phyloP scores from a whole-genome alignment of 2,113 vertebrate species.

The Mugil cephalus region DNA sequence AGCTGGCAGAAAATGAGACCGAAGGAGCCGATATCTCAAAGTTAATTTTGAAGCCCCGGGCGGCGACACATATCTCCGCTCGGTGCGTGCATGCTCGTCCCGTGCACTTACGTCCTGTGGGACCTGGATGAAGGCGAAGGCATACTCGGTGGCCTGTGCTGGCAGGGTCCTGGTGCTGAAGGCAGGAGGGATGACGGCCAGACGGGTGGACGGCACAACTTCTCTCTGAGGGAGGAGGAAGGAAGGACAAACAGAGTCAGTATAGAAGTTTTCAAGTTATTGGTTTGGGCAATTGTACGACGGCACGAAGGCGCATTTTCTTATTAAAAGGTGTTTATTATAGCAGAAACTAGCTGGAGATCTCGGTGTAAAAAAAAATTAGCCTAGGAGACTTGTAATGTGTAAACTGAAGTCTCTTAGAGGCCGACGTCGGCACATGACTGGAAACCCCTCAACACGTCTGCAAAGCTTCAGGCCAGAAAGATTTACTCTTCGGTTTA shows the following conservation, averaged over 20 bases:
- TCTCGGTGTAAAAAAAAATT: no score
- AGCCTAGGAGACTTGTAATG: no score
- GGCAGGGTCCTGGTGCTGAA: constrained; percentile 90
- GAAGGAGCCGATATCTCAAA: constrained; percentile 36
- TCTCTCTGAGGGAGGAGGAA: constrained; percentile 86
- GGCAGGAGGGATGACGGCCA: constrained; percentile 89
- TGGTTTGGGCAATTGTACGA: neutral
- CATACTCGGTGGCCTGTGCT: constrained; percentile 92
- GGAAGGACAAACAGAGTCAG: constrained; percentile 24
- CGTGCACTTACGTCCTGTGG: constrained; percentile 91
- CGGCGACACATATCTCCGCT: constrained; percentile 38
- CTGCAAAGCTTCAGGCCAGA: no score
- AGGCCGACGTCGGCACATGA: no score
- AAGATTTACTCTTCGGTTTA: no score
- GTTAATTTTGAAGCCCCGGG: constrained; percentile 47
- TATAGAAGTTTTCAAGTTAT: neutral
- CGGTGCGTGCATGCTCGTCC: neutral
- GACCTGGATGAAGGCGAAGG: constrained; percentile 93
- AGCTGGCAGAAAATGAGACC: constrained; percentile 49
- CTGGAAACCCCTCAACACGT: no score
- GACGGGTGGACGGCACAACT: constrained; percentile 87
- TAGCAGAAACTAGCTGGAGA: no score
- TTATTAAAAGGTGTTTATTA: no score
- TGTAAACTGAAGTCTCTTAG: no score
- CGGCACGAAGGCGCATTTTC: no score